phyloP scores from a whole-genome alignment of 2,888 invertebrate species.

The Graphium colonna region DNA sequence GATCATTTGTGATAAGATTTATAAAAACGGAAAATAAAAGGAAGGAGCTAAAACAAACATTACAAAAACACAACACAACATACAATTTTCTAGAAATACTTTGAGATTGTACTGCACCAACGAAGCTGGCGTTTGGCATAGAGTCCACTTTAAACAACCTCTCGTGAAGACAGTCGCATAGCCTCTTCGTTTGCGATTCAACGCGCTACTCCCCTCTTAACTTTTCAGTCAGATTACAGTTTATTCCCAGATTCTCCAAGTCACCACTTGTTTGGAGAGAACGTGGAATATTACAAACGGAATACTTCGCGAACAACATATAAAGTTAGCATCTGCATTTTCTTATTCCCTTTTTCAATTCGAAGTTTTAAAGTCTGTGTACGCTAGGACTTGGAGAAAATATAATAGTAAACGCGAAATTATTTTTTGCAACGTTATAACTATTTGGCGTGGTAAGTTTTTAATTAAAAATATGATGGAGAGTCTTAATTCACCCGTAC shows the following conservation, averaged over 20 bases:
- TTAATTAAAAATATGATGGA: background rate
- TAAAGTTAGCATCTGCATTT: background rate
- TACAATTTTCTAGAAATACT: background rate
- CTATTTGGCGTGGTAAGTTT: background rate
- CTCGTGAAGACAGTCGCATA: background rate
- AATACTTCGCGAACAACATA: background rate
- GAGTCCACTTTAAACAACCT: conserved; percentile 2
- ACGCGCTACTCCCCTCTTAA: background rate
- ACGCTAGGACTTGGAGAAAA: too few species aligned
- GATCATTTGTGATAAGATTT: too few species aligned
- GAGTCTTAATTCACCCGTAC: too few species aligned
- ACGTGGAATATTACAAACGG: background rate
- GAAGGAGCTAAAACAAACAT: too few species aligned
- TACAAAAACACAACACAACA: too few species aligned
- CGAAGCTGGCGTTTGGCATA: background rate
- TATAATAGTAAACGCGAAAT: background rate
- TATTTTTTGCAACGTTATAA: background rate
- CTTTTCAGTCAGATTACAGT: background rate
- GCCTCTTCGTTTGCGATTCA: conserved; percentile 1
- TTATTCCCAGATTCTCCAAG: background rate
- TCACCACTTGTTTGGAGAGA: background rate
- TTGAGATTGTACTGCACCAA: background rate
- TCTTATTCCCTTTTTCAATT: background rate
- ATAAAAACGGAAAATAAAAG: too few species aligned
- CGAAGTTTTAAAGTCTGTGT: too few species aligned